Evolutionary conservation across 2,888 invertebrate genomes (phyloP).

Genomic region (Xylota segnis): DNA sequence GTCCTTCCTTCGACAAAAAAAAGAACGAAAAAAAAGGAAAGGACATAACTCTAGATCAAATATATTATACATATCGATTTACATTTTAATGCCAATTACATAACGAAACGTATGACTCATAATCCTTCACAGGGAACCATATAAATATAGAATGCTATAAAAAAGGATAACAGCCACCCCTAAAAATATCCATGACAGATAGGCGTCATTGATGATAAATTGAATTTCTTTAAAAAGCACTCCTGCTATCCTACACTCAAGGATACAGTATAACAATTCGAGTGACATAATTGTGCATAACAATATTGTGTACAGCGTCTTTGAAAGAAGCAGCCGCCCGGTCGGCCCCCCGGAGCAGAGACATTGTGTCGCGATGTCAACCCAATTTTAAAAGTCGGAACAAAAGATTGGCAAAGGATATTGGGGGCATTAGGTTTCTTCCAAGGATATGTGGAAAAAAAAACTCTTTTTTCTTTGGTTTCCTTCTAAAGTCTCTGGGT

Average conservation of each 20-base stretch:
- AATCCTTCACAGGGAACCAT: background rate
- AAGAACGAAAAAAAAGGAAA: background rate
- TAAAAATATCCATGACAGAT: constrained; percentile 48
- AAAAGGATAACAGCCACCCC: background rate
- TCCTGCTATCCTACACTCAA: background rate
- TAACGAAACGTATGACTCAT: constrained; percentile 26
- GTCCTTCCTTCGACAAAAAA: background rate
- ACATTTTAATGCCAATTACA: constrained; percentile 41
- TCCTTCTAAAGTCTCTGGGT: background rate
- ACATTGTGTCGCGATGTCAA: constrained; percentile 71
- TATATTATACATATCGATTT: constrained; percentile 19
- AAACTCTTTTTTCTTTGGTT: background rate
- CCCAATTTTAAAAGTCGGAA: constrained; percentile 57
- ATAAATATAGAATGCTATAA: constrained; percentile 6
- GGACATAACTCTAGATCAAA: constrained; percentile 9
- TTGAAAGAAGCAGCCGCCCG: background rate
- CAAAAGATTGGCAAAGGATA: constrained; percentile 67
- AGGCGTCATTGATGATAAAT: constrained; percentile 70
- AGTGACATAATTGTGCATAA: constrained; percentile 38
- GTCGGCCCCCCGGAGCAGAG: constrained; percentile 2
- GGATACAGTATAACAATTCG: background rate
- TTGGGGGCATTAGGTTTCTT: constrained; percentile 68
- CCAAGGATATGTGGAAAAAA: constrained; percentile 28
- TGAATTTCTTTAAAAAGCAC: constrained; percentile 46
- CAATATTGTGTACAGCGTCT: background rate